Evolutionary conservation across 1,140 invertebrate genomes (phyloP).

Genomic region (Thereuonema tuberculata): DNA sequence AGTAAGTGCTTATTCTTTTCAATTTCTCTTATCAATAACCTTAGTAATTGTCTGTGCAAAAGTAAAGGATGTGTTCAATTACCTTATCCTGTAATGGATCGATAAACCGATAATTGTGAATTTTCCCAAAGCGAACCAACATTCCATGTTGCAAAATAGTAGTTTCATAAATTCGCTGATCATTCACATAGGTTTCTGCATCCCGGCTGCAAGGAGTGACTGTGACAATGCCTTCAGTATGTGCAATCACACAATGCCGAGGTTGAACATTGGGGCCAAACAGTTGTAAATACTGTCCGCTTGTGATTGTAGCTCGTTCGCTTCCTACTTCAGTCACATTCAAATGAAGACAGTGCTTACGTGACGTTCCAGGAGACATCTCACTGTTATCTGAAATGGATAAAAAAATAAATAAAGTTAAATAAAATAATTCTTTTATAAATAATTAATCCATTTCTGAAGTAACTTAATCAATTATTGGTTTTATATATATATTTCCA

Average conservation of each 20-base stretch:
- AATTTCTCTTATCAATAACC: too few species aligned
- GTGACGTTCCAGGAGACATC: conserved; percentile 38
- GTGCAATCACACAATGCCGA: conserved; percentile 82
- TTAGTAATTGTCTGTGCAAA: too few species aligned
- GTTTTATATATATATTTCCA: too few species aligned
- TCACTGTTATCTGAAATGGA: conserved; percentile 44
- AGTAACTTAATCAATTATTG: too few species aligned
- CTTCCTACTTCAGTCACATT: conserved; percentile 59
- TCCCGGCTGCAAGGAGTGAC: conserved; percentile 84
- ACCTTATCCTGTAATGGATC: conserved; percentile 78
- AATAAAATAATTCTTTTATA: conserved; percentile 1
- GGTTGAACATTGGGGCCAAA: conserved; percentile 71
- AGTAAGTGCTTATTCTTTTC: too few species aligned
- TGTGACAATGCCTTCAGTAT: conserved; percentile 78
- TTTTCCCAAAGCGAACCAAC: conserved; percentile 71
- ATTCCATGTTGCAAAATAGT: conserved; percentile 79
- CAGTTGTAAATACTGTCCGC: conserved; percentile 32
- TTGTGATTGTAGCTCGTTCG: conserved; percentile 38
- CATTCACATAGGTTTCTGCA: conserved; percentile 86
- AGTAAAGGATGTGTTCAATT: too few species aligned
- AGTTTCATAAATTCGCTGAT: conserved; percentile 78
- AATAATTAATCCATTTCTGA: not conserved
- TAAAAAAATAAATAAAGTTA: not conserved
- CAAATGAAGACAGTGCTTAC: conserved; percentile 44
- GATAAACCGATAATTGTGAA: conserved; percentile 82